Conservation (phyloP, 2,888 invertebrate genomes). For the Myopa testacea region DNA sequence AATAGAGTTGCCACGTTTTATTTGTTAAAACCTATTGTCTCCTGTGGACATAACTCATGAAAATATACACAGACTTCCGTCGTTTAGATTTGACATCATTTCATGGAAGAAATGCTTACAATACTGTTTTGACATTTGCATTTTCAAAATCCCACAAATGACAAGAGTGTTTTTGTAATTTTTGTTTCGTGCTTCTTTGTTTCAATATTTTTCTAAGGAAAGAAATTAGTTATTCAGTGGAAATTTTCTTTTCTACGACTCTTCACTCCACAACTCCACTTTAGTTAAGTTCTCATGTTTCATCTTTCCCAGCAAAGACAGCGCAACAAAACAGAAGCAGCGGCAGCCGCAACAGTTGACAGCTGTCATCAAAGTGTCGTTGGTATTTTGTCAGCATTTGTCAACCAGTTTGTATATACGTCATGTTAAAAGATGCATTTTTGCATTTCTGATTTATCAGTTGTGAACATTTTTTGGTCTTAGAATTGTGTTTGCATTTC, state of each 20-base stretch:
- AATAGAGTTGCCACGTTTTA: no score
- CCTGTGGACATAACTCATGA: no score
- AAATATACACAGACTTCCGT: no score
- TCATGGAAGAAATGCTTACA: no score
- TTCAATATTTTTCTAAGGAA: neutral
- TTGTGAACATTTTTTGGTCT: neutral
- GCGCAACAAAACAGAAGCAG: no score
- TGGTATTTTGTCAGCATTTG: slow-evolving; percentile 27
- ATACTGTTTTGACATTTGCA: no score
- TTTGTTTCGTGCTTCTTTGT: no score
- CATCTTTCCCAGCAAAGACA: neutral
- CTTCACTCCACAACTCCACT: neutral
- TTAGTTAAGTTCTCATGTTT: neutral
- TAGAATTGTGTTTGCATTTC: neutral
- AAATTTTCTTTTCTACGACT: neutral
- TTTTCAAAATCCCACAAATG: no score
- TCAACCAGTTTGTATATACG: slow-evolving; percentile 5
- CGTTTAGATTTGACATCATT: no score
- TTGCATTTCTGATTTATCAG: slow-evolving; percentile 9
- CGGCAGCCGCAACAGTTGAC: slow-evolving; percentile 30
- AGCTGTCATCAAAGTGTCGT: slow-evolving; percentile 43
- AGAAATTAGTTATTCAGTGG: no score
- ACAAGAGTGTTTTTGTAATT: no score
- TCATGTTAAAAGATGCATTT: neutral
- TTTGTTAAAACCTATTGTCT: no score